Conservation (phyloP, 2,888 invertebrate species). For the Alviniconcha strummeri region DNA sequence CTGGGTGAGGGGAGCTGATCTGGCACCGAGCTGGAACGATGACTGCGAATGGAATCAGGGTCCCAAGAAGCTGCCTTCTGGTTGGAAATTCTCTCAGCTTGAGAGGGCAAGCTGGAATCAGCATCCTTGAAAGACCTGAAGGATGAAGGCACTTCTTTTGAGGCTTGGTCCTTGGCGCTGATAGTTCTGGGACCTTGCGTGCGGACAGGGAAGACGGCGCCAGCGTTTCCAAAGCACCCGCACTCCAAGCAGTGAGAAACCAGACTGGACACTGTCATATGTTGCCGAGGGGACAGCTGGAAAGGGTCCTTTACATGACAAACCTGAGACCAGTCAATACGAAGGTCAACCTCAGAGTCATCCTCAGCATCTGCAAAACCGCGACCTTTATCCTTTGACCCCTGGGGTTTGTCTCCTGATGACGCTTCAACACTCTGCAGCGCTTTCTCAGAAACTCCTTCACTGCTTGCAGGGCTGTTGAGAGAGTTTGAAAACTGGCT, state of each 20-base stretch:
- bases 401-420: too few relatives aligned
- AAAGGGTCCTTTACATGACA: constrained; percentile 56
- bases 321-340: constrained; percentile 42
- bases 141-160: not conserved
- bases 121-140: not conserved
- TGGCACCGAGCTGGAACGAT: not conserved
- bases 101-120: not conserved
- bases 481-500: too few relatives aligned
- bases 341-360: not conserved
- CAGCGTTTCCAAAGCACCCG: constrained; percentile 53
- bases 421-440: too few relatives aligned
- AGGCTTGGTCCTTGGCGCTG: not conserved
- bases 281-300: constrained; percentile 43
- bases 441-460: too few relatives aligned
- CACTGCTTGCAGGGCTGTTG: too few relatives aligned
- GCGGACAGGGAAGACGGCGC: constrained; percentile 14
- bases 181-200: not conserved
- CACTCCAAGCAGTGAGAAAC: constrained; percentile 56
- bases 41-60: not conserved
- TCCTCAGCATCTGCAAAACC: not conserved
- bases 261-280: constrained; percentile 49
- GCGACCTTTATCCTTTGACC: too few relatives aligned
- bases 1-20: too few relatives aligned
- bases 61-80: not conserved
- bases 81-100: not conserved